Evolutionary conservation across 2,888 invertebrate species (phyloP).

Genomic region (Meiosimyza platycephala): DNA sequence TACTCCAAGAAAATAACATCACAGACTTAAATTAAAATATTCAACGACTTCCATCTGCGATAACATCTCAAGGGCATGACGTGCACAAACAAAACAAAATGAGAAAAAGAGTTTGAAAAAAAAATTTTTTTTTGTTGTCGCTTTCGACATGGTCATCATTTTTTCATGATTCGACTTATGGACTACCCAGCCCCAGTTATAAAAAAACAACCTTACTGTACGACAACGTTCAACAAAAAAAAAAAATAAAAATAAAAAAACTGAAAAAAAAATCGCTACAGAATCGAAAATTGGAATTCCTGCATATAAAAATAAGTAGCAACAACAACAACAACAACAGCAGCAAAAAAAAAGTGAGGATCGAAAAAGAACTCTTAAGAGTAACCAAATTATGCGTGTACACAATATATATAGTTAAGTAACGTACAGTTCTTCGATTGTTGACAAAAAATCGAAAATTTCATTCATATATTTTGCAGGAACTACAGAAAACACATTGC

Average conservation of each 20-base stretch:
- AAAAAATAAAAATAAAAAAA: background rate
- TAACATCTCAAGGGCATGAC: constrained; percentile 60
- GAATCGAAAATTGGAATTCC: constrained; percentile 60
- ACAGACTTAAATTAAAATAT: constrained; percentile 29
- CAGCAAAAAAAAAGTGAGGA: constrained; percentile 37
- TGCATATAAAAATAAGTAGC: constrained; percentile 54
- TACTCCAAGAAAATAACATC: background rate
- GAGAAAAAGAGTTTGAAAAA: constrained; percentile 12
- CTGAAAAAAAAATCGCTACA: constrained; percentile 53
- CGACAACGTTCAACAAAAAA: background rate
- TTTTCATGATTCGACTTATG: background rate
- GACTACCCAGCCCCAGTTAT: background rate
- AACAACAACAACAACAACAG: constrained; percentile 45
- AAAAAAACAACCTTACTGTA: background rate
- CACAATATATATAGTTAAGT: background rate
- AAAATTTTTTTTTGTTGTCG: constrained; percentile 28
- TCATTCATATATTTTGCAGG: too few relatives aligned
- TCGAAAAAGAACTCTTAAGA: background rate
- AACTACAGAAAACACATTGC: too few relatives aligned
- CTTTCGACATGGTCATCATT: constrained; percentile 37
- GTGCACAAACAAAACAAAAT: constrained; percentile 43
- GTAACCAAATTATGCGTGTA: constrained; percentile 6
- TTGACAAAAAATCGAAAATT: too few relatives aligned
- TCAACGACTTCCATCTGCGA: constrained; percentile 39
- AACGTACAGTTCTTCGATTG: background rate